These are phyloP conservation scores for Boulengeromyrus knoepffleri DNA, from an alignment of 2,113 vertebrate genomes.

Conservation along the genomic window DNA sequence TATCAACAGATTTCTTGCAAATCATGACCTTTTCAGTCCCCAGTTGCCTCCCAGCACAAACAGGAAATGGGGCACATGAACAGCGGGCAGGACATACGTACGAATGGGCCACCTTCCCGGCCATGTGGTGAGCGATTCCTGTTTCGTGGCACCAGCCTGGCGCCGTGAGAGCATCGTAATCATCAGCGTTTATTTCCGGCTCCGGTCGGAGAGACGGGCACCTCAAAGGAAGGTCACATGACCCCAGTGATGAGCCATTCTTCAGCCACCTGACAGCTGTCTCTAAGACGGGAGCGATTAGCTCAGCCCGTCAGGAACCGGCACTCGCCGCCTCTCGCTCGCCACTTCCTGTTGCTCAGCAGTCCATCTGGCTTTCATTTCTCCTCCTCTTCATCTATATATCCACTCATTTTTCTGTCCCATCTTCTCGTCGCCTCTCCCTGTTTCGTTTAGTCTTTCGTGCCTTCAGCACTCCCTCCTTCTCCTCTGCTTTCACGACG, in stretches of 20 bases:
- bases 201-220: conserved; percentile 51
- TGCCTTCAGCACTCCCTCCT: background rate
- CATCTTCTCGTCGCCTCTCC: background rate
- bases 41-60: conserved; percentile 24
- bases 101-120: background rate
- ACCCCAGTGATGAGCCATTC: conserved; percentile 55
- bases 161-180: background rate
- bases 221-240: conserved; percentile 52
- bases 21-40: conserved; percentile 37
- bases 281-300: conserved; percentile 34
- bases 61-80: conserved; percentile 15
- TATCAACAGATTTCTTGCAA: conserved; percentile 42
- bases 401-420: background rate
- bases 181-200: conserved; percentile 30
- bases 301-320: background rate
- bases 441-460: background rate
- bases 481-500: background rate
- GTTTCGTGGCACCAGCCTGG: background rate
- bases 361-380: conserved; percentile 50
- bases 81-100: background rate
- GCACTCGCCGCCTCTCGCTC: background rate
- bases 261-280: conserved; percentile 61
- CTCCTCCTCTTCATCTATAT: background rate
- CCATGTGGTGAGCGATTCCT: background rate
- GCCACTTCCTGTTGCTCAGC: background rate